Conservation (phyloP, 2,797 vertebrate species). For the Cossypha niveicapilla region DNA sequence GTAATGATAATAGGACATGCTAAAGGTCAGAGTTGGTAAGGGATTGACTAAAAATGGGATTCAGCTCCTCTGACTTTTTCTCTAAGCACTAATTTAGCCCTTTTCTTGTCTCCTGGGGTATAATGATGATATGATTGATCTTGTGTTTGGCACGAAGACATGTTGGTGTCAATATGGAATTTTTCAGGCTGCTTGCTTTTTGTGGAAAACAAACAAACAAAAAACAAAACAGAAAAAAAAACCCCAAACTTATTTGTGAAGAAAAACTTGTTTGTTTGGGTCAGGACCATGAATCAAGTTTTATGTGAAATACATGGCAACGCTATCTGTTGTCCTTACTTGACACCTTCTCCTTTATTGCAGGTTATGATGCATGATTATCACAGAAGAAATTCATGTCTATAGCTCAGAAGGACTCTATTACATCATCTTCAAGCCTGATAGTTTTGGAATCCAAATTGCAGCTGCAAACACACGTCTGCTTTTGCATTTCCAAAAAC, state of each 20-base stretch:
- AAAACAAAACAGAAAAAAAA: neutral
- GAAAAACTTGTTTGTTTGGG: neutral
- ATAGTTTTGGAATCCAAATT: conserved; percentile 87
- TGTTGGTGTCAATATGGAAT: neutral
- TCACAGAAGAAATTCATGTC: conserved; percentile 93
- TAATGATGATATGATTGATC: neutral
- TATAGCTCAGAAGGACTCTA: conserved; percentile 96
- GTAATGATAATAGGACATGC: neutral
- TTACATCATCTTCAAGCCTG: conserved; percentile 98
- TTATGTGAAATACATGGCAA: neutral
- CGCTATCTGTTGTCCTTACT: neutral
- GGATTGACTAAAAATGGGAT: neutral
- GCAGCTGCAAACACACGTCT: conserved; percentile 69
- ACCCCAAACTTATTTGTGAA: neutral
- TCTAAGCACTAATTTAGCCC: neutral
- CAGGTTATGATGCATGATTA: conserved; percentile 94
- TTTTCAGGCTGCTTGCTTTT: neutral
- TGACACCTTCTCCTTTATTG: conserved; percentile 23
- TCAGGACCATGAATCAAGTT: neutral
- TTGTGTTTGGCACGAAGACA: neutral
- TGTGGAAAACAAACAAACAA: neutral
- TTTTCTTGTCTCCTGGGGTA: neutral
- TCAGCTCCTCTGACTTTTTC: neutral
- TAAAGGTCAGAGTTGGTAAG: neutral
- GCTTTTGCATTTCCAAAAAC: conserved; percentile 51